Evolutionary conservation across 2,113 vertebrate genomes (phyloP), one percentile per base, ranked within the genome.

Genomic region (Marcusenius ussheri): DNA sequence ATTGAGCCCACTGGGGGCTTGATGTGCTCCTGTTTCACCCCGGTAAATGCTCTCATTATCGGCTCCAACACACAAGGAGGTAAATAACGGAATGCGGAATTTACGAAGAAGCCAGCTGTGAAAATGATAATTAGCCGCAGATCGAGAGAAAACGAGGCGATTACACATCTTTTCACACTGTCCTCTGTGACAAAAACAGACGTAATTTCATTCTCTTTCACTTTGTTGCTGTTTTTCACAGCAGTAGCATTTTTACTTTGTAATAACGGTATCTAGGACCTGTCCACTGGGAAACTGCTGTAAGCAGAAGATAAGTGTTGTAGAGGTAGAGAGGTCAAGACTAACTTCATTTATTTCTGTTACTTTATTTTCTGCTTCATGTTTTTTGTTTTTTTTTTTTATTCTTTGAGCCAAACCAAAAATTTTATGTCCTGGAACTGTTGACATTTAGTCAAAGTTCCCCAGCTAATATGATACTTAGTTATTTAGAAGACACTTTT

Each of bases 1-100:
- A 11, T 84, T 42, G 19, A 7, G 83, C 83, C 83, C 83, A 24
- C 83, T 84, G 42, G 45, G 42, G 83, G 21, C 45, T 31, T 53
- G 87, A 89, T 88, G 85, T 51, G 13, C 45, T 53, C 49, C 74
- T 88, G 24, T 50, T 50, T 85, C 87, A 90, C 62, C 84, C 62
- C 42, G 58, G 88, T 88, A 88, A 77, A 91, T 46, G 88, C 49
- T 88, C 58, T 66, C 10, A 62, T 56, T 47, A 58, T 53, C 24
- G 89, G 87, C 50, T 47, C 31, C 87, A 50, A 83, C 56, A 53
- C 50, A 13, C 15, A n/a, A 53, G 66, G 89, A 84, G 70, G 53
- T 88, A 53, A 88, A 88, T 90, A 89, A 84, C 51, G 24, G 74
- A 45, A 45, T 45, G 77, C 35, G 39, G 31, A 51, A n/a, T 35